Percentiles rank a stretch among this genome's conserved stretches.
phyloP scores from a whole-genome alignment of 2,797 vertebrate species.

The Chloroceryle amazona region DNA sequence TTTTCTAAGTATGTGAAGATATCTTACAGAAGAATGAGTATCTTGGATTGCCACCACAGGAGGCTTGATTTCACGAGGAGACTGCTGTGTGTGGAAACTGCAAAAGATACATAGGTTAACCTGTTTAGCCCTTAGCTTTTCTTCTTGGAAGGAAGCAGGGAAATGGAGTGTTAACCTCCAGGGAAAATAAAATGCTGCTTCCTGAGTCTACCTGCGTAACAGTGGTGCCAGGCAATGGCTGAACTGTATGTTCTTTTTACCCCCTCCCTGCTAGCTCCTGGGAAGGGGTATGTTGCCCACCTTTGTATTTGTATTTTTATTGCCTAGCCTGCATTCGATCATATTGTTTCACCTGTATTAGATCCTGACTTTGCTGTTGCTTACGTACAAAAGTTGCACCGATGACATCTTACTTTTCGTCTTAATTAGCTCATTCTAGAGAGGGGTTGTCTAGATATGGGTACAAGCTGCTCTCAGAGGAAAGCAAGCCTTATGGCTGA shows the following conservation, averaged over 20 bases:
- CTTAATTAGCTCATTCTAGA: not conserved
- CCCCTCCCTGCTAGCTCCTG: not conserved
- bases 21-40: not conserved
- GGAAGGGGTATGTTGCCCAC: not conserved
- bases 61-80: not conserved
- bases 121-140: not conserved
- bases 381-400: not conserved
- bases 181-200: not conserved
- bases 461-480: not conserved
- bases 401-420: not conserved
- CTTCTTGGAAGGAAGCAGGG: not conserved
- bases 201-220: not conserved
- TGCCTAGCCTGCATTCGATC: not conserved
- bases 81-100: not conserved
- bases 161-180: not conserved
- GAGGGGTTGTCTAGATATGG: not conserved
- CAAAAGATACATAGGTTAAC: not conserved
- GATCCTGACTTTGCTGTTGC: not conserved
- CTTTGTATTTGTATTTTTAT: not conserved
- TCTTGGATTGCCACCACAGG: not conserved
- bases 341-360: not conserved
- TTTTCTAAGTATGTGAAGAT: not conserved
- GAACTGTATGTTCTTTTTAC: not conserved
- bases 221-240: rapidly evolving
- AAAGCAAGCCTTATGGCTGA: not conserved